phyloP scores from a whole-genome alignment of 2,888 invertebrate species.

The Tenthredo distinguenda region DNA sequence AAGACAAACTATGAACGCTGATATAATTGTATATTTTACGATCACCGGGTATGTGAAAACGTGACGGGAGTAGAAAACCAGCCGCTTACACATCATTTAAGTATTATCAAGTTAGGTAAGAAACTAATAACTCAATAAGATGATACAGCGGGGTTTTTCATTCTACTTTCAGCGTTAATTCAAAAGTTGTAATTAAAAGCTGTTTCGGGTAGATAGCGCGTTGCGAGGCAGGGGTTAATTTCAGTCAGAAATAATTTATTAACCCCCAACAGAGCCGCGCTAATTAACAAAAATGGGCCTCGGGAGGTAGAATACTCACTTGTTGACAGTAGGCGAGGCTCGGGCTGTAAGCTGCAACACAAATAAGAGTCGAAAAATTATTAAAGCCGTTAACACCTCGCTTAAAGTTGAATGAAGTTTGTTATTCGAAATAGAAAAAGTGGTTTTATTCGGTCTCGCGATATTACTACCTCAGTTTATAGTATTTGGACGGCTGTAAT shows the following conservation, averaged over 20 bases:
- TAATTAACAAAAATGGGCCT: constrained; percentile 45
- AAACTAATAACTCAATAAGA: constrained; percentile 50
- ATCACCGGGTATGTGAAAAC: constrained; percentile 41
- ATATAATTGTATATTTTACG: background rate
- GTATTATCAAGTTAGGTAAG: constrained; percentile 36
- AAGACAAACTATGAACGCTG: background rate
- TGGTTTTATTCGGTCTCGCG: background rate
- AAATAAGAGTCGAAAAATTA: constrained; percentile 46
- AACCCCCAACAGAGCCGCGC: constrained; percentile 22
- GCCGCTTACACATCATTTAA: constrained; percentile 35
- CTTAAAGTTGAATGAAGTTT: constrained; percentile 38
- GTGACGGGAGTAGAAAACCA: constrained; percentile 21
- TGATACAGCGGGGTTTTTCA: background rate
- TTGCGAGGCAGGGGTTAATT: background rate
- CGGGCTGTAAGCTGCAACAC: constrained; percentile 56
- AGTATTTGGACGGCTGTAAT: constrained; percentile 7
- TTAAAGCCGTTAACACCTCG: constrained; percentile 26
- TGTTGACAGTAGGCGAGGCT: constrained; percentile 56
- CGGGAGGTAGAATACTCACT: constrained; percentile 55
- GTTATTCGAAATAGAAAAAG: constrained; percentile 33
- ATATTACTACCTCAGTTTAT: background rate
- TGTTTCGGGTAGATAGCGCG: background rate
- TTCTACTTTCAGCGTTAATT: constrained; percentile 5
- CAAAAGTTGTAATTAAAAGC: constrained; percentile 38
- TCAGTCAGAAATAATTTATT: constrained; percentile 35